Evolutionary conservation across 2,888 invertebrate genomes (phyloP).

Genomic region (Amblyteles armatorius): DNA sequence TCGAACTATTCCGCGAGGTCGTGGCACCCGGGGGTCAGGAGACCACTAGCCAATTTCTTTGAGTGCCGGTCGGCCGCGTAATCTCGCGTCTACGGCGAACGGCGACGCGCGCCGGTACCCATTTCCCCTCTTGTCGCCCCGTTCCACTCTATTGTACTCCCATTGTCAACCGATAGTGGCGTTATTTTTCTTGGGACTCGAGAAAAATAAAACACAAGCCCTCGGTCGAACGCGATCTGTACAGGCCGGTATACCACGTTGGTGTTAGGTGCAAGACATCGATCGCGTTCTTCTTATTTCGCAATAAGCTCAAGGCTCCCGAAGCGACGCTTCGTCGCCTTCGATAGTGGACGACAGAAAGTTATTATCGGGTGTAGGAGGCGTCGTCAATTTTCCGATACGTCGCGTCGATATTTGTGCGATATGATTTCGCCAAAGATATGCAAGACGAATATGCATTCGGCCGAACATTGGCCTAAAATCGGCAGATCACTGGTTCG

Average conservation of each 20-base stretch:
- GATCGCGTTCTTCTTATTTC: constrained; percentile 34
- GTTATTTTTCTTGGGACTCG: constrained; percentile 55
- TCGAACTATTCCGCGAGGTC: constrained; percentile 79
- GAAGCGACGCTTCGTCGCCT: constrained; percentile 15
- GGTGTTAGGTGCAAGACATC: not conserved
- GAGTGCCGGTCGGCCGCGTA: constrained; percentile 76
- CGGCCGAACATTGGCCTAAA: too few species aligned
- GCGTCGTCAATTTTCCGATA: constrained; percentile 17
- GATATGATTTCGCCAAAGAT: too few species aligned
- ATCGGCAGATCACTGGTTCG: too few species aligned
- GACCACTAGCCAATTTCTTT: constrained; percentile 83
- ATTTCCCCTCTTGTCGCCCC: constrained; percentile 38
- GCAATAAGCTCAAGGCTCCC: constrained; percentile 31
- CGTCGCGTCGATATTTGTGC: not conserved
- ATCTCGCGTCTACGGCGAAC: constrained; percentile 69
- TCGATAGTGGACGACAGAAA: constrained; percentile 42
- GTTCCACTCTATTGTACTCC: constrained; percentile 59
- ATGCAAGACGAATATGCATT: not conserved
- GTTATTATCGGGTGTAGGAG: constrained; percentile 36
- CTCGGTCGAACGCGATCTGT: constrained; percentile 41
- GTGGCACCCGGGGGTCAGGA: constrained; percentile 77
- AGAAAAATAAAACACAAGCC: constrained; percentile 16
- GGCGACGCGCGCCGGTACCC: constrained; percentile 22
- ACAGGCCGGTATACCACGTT: not conserved
- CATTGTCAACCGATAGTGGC: constrained; percentile 64